Evolutionary conservation across 2,797 vertebrate genomes (phyloP), one percentile per base, ranked within the genome.

Genomic region (Sciaenops ocellatus): DNA sequence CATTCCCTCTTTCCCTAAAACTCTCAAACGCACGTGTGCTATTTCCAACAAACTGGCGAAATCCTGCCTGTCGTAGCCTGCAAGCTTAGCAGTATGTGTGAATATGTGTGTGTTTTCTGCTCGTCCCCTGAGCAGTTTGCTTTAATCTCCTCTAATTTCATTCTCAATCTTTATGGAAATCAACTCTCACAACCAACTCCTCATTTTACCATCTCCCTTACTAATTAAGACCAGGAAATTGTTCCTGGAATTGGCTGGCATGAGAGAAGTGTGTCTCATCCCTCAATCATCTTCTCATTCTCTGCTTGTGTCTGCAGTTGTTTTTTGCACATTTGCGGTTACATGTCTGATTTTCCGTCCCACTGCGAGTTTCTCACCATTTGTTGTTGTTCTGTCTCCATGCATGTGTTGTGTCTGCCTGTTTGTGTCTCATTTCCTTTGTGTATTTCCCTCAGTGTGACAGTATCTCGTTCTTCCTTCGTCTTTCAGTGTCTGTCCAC

Each of bases 161-260:
- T 92, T 92, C 84, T 84, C 87, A 90, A 93, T 94, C 93, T 94
- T 92, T 89, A 93, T 92, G 92, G 91, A 93, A 94, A 94, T 93
- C 87, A 84, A 83, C 82, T 87, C 84, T 87, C 85, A 66, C 66
- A 87, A 90, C 86, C 86, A 89, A 85, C 83, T 84, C 80, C 88
- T 91, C 84, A 79, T 85, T 93, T 88, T 87, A 83, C 73, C 82
- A 87, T 88, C 83, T 88, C 88, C 90, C 84, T 85, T 62, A 84
- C 86, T 93, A 93, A 94, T 94, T 92, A 93, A 86, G 78, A 90
- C 70, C 81, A 85, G 87, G 87, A 91, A 92, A 93, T 89, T 85
- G 80, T 84, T 92, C 83, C 77, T 89, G 75, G 77, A 89, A 88
- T 90, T 83, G 86, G 76, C 77, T 90, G 87, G 84, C 85, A 83